These are phyloP conservation scores for Notamacropus eugenii DNA, from an alignment of 2,797 vertebrate species.

Conservation along the genomic window DNA sequence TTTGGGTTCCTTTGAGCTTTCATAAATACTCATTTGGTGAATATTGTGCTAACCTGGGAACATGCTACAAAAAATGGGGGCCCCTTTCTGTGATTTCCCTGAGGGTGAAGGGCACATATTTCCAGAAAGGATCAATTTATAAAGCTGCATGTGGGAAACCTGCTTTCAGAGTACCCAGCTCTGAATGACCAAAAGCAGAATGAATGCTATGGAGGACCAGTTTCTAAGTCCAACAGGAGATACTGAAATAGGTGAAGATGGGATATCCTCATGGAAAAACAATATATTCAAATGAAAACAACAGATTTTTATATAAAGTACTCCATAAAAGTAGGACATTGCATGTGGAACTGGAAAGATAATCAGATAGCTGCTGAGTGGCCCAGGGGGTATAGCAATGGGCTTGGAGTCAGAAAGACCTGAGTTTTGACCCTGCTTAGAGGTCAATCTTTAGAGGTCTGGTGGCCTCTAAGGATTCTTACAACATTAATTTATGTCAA, in stretches of 20 bases:
- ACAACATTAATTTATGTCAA: neutral
- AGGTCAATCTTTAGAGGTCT: too few relatives aligned
- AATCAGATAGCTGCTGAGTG: neutral
- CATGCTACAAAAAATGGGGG: neutral
- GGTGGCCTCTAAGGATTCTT: neutral
- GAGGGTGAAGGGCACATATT: neutral
- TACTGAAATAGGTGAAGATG: neutral
- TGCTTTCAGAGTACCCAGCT: neutral
- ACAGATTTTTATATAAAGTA: neutral
- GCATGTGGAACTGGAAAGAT: neutral
- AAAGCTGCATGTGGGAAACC: neutral
- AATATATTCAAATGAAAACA: neutral
- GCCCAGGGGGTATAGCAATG: neutral
- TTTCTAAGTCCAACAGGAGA: neutral
- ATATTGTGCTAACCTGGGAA: neutral
- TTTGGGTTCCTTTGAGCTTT: neutral
- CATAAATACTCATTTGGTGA: conserved; percentile 14
- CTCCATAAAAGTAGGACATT: neutral
- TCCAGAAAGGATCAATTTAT: neutral
- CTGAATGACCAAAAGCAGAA: neutral
- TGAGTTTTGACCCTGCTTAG: neutral
- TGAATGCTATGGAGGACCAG: neutral
- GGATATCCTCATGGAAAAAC: neutral
- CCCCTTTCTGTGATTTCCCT: neutral
- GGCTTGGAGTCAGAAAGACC: neutral